Percentiles rank a stretch among this genome's conserved stretches.
Conservation (phyloP, 2,113 vertebrate species). For the human region GRCh38 chr15:59441501-59442000, state of each 20-base stretch:
- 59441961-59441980: not conserved
- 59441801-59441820: not conserved
- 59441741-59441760: not conserved
- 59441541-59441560: not conserved
- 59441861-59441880: not conserved
- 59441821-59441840: not conserved
- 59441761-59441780: not conserved
- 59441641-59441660: not conserved
- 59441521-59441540: no score
- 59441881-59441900: not conserved
- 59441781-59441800: not conserved
- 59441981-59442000: not conserved
- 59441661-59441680: not conserved
- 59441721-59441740: not conserved
- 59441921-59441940: not conserved
- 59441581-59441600: not conserved
- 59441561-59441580: not conserved
- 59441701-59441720: fast-evolving
- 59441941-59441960: not conserved
- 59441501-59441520: fast-evolving
- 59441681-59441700: not conserved
- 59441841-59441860: not conserved
- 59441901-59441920: not conserved
- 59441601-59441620: not conserved
- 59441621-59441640: not conserved